phyloP scores from a whole-genome alignment of 1,140 invertebrate genomes.

The Bombus pyrosoma region DNA sequence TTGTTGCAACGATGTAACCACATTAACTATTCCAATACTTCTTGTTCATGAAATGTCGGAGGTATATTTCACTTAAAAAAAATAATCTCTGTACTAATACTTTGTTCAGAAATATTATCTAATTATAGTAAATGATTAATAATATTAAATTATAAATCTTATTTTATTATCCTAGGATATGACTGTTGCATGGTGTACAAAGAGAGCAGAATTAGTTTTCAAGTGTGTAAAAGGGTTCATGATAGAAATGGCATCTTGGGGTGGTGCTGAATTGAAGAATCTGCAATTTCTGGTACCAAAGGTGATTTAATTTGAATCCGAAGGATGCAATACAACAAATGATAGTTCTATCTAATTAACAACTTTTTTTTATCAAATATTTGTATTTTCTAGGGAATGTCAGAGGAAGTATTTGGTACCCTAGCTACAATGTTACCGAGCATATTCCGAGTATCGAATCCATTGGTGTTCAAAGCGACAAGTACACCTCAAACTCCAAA shows the following conservation, averaged over 20 bases:
- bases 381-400: slow-evolving; percentile 88
- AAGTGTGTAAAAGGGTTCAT: slow-evolving; percentile 99
- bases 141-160: slow-evolving; percentile 7
- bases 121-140: too few species aligned
- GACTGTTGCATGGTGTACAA: slow-evolving; percentile 97
- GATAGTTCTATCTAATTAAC: background rate
- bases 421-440: slow-evolving; percentile 94
- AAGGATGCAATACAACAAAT: slow-evolving; percentile 4
- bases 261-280: slow-evolving; percentile 94
- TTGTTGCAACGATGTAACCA: slow-evolving; percentile 96
- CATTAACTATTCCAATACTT: slow-evolving; percentile 95
- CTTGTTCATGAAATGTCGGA: slow-evolving; percentile 97
- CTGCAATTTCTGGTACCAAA: slow-evolving; percentile 92
- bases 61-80: slow-evolving; percentile 81
- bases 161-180: slow-evolving; percentile 87
- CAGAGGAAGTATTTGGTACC: slow-evolving; percentile 92
- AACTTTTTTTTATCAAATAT: background rate
- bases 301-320: slow-evolving; percentile 77
- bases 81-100: background rate
- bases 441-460: slow-evolving; percentile 95
- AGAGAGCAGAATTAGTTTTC: slow-evolving; percentile 97
- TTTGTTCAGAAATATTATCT: background rate
- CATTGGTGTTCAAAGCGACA: slow-evolving; percentile 86
- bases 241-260: slow-evolving; percentile 98
- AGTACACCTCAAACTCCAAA: slow-evolving; percentile 80